A percentile compares a stretch with the other conserved stretches of the same genome.
phyloP scores from a whole-genome alignment of 2,888 invertebrate species.

The Camponotus fellah region DNA sequence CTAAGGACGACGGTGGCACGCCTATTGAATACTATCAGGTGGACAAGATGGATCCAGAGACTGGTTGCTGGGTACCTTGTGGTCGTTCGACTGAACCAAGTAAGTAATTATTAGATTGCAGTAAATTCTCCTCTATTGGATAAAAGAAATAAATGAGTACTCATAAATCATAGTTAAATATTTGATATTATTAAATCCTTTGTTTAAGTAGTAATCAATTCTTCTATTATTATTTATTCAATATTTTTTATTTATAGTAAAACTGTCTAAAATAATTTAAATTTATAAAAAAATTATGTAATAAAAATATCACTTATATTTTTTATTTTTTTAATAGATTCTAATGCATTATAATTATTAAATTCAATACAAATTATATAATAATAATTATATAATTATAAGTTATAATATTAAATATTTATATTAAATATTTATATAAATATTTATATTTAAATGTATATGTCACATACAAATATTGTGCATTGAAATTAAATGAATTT shows the following conservation, averaged over 20 bases:
- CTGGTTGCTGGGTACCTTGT: conserved; percentile 96
- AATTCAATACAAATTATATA: too few relatives aligned
- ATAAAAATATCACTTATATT: background rate
- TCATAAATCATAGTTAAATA: background rate
- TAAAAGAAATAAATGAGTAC: background rate
- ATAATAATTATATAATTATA: too few relatives aligned
- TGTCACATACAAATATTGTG: too few relatives aligned
- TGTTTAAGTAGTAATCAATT: background rate
- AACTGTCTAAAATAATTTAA: background rate
- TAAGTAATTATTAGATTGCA: conserved; percentile 83
- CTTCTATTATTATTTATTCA: background rate
- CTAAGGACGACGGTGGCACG: conserved; percentile 97
- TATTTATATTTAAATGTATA: too few relatives aligned
- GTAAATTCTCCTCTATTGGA: background rate
- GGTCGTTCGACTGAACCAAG: conserved; percentile 94
- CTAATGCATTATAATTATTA: too few relatives aligned
- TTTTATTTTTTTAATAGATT: background rate
- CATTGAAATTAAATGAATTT: background rate
- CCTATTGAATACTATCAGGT: conserved; percentile 98
- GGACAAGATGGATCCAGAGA: conserved; percentile 97
- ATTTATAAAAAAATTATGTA: background rate
- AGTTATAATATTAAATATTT: too few relatives aligned
- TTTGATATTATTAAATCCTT: background rate
- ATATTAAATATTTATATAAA: too few relatives aligned
- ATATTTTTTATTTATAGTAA: background rate